phyloP scores from a whole-genome alignment of 2,797 vertebrate species.

The Galagoides demidoff region DNA sequence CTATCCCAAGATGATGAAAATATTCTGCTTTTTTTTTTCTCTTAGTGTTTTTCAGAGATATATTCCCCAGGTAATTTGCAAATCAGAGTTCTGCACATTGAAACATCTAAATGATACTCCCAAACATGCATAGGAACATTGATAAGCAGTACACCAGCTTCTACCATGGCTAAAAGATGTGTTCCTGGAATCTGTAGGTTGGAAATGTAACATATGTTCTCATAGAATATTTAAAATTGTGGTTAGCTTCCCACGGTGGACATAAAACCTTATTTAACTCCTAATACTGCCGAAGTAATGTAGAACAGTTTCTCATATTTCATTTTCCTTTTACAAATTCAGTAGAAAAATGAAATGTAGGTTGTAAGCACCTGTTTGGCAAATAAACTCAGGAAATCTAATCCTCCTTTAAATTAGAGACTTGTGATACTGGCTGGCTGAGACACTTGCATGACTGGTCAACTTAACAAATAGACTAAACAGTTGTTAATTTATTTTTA shows the following conservation, averaged over 20 bases:
- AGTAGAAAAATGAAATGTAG: constrained; percentile 4
- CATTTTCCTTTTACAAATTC: constrained; percentile 28
- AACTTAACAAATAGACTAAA: constrained; percentile 26
- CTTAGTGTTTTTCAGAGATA: constrained; percentile 17
- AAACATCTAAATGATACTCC: background rate
- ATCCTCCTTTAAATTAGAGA: constrained; percentile 45
- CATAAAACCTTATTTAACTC: constrained; percentile 35
- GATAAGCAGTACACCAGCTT: background rate
- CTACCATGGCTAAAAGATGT: background rate
- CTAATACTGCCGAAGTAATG: background rate
- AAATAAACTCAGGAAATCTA: constrained; percentile 40
- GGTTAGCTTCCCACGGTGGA: background rate
- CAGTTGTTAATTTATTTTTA: background rate
- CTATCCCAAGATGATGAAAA: background rate
- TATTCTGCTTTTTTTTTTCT: constrained; percentile 4
- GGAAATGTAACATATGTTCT: constrained; percentile 32
- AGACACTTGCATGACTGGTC: constrained; percentile 43
- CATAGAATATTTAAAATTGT: constrained; percentile 43
- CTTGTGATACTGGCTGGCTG: background rate
- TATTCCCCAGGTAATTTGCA: background rate
- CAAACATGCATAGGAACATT: background rate
- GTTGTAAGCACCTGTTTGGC: background rate
- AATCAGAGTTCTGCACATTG: background rate
- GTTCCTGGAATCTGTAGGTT: constrained; percentile 13
- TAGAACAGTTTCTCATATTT: constrained; percentile 38